Conservation (phyloP, 2,113 vertebrate species). For the Ciconia stormi region DNA sequence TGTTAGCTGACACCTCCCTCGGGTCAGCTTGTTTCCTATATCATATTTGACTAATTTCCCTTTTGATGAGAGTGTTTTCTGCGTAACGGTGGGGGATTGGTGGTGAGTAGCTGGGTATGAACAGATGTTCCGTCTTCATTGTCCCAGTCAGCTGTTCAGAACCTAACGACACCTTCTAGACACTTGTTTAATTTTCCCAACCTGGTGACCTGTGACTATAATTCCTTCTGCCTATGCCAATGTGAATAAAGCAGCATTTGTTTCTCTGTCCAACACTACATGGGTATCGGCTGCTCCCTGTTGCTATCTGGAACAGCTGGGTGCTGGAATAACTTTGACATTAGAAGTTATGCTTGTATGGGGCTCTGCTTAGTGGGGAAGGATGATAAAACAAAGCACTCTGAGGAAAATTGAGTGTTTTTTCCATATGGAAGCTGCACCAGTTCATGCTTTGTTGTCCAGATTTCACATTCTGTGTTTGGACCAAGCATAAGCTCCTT, state of each 20-base stretch:
- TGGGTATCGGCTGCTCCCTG: neutral
- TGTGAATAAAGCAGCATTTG: neutral
- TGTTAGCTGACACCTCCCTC: neutral
- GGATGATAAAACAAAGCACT: neutral
- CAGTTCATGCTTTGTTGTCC: neutral
- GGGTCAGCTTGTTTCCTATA: neutral
- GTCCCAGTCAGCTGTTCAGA: neutral
- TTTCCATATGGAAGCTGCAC: neutral
- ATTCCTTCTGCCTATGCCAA: fast-evolving
- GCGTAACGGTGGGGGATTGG: neutral
- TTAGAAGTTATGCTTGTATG: neutral
- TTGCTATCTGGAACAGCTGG: neutral
- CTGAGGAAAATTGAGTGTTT: neutral
- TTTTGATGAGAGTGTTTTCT: neutral
- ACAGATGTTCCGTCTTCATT: neutral
- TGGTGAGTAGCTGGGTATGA: neutral
- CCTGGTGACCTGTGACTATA: neutral
- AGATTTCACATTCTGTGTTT: neutral
- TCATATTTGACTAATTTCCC: neutral
- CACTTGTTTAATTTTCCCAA: neutral
- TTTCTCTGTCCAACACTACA: neutral
- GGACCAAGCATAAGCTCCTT: neutral
- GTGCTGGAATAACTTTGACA: neutral
- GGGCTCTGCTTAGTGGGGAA: neutral
- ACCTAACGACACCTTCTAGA: neutral